Conservation (phyloP, 2,113 vertebrate species). For the Upupa epops region DNA sequence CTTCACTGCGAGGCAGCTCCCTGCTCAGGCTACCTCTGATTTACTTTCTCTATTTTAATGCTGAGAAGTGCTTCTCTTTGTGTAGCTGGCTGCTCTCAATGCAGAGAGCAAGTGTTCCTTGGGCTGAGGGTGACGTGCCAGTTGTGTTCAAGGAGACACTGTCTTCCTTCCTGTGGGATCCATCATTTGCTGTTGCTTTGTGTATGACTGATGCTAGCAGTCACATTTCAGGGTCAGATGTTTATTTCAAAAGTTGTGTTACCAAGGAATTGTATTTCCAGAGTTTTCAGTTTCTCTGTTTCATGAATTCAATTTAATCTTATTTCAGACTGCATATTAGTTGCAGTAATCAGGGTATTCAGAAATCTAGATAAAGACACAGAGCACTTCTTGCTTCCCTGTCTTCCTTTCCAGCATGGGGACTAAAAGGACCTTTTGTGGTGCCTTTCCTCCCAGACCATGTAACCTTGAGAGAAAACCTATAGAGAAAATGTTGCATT, state of each 20-base stretch:
- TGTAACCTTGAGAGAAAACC: rapidly evolving
- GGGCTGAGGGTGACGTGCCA: neutral
- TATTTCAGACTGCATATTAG: neutral
- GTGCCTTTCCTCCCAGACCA: neutral
- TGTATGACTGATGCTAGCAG: neutral
- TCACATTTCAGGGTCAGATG: neutral
- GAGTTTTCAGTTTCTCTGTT: neutral
- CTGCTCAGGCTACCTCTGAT: neutral
- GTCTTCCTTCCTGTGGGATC: neutral
- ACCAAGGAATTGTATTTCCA: neutral
- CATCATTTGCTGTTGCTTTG: neutral
- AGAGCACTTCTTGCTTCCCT: neutral
- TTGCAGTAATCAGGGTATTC: neutral
- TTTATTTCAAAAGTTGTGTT: neutral
- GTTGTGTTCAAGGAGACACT: neutral
- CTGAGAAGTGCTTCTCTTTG: neutral
- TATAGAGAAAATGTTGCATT: neutral
- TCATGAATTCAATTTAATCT: neutral
- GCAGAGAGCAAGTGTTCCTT: neutral
- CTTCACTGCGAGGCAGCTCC: neutral
- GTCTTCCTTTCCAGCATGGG: neutral
- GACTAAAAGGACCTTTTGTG: rapidly evolving
- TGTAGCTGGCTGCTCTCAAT: neutral
- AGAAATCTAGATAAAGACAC: neutral
- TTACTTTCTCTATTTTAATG: neutral